Evolutionary conservation across 35 echinoderm and acorn worm species (phyloP), one percentile per base, ranked within the genome.

Genomic region (Acanthaster planci): DNA sequence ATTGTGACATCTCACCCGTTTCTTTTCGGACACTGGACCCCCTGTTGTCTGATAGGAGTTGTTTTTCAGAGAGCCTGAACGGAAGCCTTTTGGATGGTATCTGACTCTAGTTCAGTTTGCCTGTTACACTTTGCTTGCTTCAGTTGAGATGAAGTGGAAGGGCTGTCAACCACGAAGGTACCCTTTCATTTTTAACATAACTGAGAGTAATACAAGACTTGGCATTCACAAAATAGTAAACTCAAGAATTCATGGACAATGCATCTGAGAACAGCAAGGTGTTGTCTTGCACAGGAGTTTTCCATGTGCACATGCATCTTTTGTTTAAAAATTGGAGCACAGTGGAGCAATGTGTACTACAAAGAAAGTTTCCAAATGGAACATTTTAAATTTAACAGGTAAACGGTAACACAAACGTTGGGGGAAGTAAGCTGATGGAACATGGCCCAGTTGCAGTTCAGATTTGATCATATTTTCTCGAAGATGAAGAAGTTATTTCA

Each of bases 51-150:
- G 37, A 60, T 39, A 97, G 89, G 90, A 92, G 55, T 60, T 95
- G 38, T 92, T 97, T 51, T 97, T 97, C 42, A 82, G 80, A 37
- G 80, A 90, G 53, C 78, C 92, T 0, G 94, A 87, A 15, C 89
- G 92, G 44, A 92, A 90, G 60, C 67, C 94, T 6, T 97, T 78
- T 90, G 94, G 94, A 10, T 97, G 94, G 94, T 97, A 92, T 76
- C 72, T 97, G 39, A 97, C 94, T 2, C 52, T 97, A 27, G 75
- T 92, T 21, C 94, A 97, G 88, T 97, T 97, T 92, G 87, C 78
- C 29, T 97, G 86, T 38, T 97, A 97, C 57, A 82, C 90, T 47
- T 22, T 87, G 22, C 92, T 97, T 92, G 94, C 86, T 34, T 17
- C 86, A 5, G 38, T 85, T 14, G 94, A 89, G 18, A 89, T 68